Evolutionary conservation across 2,797 vertebrate species (phyloP).

Genomic region (Echiichthys vipera): DNA sequence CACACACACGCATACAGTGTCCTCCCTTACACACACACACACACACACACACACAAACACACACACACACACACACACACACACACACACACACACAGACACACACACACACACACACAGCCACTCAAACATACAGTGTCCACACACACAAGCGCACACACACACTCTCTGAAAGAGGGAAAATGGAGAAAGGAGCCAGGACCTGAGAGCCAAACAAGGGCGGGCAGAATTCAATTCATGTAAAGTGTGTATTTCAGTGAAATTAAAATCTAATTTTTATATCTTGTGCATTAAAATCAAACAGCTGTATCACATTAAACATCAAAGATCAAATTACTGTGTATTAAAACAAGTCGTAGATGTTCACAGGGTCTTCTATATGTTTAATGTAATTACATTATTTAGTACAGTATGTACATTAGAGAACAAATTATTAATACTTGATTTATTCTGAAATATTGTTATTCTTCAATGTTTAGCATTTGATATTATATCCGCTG

Average conservation of each 20-base stretch:
- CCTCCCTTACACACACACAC: conserved; percentile 49
- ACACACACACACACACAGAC: conserved; percentile 33
- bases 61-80: conserved; percentile 38
- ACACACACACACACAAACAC: conserved; percentile 34
- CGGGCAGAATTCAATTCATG: conserved; percentile 46
- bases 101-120: conserved; percentile 35
- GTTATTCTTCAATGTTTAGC: too few relatives aligned
- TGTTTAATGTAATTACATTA: too few relatives aligned
- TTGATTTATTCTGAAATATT: too few relatives aligned
- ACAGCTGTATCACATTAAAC: not conserved
- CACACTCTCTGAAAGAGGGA: conserved; percentile 60
- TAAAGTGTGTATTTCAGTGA: conserved; percentile 21
- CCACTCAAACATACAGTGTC: too few relatives aligned
- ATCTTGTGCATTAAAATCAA: too few relatives aligned
- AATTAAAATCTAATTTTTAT: too few relatives aligned
- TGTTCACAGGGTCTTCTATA: too few relatives aligned
- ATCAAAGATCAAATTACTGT: not conserved
- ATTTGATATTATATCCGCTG: too few relatives aligned
- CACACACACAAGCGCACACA: conserved; percentile 31
- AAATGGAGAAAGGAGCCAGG: conserved; percentile 50
- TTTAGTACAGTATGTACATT: too few relatives aligned
- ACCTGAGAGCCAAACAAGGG: conserved; percentile 49
- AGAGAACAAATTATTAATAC: too few relatives aligned
- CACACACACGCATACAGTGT: conserved; percentile 58
- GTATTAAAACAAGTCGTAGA: too few relatives aligned